These are phyloP conservation scores for Typhlomys cinereus DNA, from an alignment of 2,113 vertebrate species.

Conservation along the genomic window DNA sequence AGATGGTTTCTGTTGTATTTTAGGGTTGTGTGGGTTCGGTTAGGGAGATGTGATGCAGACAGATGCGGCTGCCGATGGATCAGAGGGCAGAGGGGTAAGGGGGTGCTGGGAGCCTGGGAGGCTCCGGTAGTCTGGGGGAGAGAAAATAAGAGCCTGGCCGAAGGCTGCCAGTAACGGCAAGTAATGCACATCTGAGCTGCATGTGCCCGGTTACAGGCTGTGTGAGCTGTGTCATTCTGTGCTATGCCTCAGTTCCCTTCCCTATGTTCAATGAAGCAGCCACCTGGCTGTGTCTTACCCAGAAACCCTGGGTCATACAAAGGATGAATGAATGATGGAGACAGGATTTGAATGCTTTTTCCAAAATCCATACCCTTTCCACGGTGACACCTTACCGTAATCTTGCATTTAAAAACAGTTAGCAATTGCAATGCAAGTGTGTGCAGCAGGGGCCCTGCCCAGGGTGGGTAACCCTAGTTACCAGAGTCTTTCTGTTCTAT, in stretches of 20 bases:
- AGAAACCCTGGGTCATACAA: neutral
- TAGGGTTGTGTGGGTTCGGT: neutral
- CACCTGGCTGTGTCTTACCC: neutral
- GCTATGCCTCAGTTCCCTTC: neutral
- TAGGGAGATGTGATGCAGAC: slow-evolving; percentile 33
- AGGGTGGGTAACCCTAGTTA: neutral
- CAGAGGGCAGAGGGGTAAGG: neutral
- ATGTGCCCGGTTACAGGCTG: neutral
- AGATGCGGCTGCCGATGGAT: neutral
- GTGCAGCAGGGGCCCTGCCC: neutral
- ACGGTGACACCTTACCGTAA: too few relatives aligned
- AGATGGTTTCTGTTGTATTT: slow-evolving; percentile 37
- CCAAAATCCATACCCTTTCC: neutral
- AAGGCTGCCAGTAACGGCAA: neutral
- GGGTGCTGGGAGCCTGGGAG: too few relatives aligned
- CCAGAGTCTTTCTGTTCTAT: neutral
- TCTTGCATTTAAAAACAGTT: neutral
- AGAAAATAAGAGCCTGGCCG: neutral
- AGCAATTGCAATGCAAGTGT: neutral
- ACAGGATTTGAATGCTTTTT: neutral
- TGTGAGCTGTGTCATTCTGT: accelerated
- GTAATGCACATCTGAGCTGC: neutral
- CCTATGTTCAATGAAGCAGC: neutral
- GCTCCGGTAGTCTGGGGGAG: accelerated
- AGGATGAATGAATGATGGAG: neutral